Evolutionary conservation across 2,797 vertebrate genomes (phyloP).

Genomic region (Strix occidentalis): DNA sequence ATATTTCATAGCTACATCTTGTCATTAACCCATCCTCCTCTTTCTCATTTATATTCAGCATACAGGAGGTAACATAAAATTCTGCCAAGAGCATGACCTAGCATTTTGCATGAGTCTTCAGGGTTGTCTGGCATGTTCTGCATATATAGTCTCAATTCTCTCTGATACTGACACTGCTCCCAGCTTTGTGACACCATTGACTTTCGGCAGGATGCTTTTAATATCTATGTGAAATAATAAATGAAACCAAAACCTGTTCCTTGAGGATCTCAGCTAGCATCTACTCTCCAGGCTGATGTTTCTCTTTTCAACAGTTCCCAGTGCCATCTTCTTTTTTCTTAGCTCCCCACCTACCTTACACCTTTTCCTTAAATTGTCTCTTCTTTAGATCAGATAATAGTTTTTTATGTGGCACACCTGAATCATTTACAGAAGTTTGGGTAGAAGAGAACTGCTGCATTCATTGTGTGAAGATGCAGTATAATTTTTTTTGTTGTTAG

Average conservation of each 20-base stretch:
- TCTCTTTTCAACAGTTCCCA: background rate
- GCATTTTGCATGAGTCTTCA: constrained; percentile 9
- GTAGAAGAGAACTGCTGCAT: background rate
- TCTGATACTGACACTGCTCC: background rate
- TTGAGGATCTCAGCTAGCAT: background rate
- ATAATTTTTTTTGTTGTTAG: background rate
- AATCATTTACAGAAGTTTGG: background rate
- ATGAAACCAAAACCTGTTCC: background rate
- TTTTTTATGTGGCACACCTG: background rate
- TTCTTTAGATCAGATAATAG: background rate
- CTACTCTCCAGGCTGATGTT: background rate
- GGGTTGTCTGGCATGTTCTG: background rate
- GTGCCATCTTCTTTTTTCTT: background rate
- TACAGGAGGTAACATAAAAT: background rate
- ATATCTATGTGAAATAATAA: background rate
- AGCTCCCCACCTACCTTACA: background rate
- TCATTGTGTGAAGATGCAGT: background rate
- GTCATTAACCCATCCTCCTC: background rate
- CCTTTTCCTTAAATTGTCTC: background rate
- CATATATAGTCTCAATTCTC: background rate
- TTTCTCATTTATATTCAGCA: constrained; percentile 22
- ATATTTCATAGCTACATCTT: background rate
- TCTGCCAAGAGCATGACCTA: constrained; percentile 13
- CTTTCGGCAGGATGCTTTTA: background rate
- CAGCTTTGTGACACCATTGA: background rate